phyloP scores from a whole-genome alignment of 1,140 invertebrate genomes.

The Drosophila nasuta region DNA sequence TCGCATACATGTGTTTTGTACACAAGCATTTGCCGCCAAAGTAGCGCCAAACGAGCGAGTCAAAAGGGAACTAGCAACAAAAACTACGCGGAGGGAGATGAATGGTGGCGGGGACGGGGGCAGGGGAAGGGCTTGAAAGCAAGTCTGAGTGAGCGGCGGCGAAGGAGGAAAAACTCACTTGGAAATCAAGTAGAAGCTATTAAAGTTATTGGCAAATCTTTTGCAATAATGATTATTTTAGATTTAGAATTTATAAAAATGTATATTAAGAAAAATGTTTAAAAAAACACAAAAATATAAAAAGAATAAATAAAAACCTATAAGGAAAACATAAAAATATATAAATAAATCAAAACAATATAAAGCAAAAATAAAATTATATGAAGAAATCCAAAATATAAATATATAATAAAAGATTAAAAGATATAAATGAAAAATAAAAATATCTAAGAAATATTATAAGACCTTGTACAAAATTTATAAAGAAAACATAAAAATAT shows the following conservation, averaged over 20 bases:
- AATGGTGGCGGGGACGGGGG: background rate
- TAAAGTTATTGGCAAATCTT: background rate
- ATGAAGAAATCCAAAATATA: no score
- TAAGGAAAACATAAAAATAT: no score
- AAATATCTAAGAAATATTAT: no score
- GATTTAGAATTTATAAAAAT: no score
- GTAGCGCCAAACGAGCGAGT: constrained; percentile 71
- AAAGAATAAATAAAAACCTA: background rate
- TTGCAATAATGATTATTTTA: background rate
- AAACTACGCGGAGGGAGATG: background rate
- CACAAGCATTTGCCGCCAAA: constrained; percentile 61
- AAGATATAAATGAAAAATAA: no score
- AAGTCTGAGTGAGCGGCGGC: background rate
- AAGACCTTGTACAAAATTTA: no score
- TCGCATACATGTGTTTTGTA: constrained; percentile 2
- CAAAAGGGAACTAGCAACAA: constrained; percentile 5
- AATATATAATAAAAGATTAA: no score
- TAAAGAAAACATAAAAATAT: no score
- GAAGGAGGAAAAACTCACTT: background rate
- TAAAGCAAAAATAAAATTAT: no score
- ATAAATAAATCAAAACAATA: no score
- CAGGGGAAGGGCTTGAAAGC: background rate
- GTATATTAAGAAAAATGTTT: no score
- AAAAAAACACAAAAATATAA: background rate
- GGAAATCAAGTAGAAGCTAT: background rate